These are phyloP conservation scores for Sebastes glaucus DNA, from an alignment of 2,797 vertebrate species.

Conservation along the genomic window DNA sequence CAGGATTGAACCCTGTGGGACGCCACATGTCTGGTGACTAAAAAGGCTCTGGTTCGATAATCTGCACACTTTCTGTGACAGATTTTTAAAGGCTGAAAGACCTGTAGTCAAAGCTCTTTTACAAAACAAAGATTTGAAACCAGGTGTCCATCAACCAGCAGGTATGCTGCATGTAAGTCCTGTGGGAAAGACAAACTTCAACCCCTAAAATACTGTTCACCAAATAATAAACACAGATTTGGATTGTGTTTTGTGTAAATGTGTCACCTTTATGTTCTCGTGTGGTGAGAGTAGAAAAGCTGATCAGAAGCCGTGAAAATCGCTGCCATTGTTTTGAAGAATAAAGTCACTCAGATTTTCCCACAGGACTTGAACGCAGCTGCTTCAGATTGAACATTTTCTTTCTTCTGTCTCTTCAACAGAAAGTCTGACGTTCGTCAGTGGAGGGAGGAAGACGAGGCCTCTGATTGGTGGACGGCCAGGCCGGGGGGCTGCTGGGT, in stretches of 20 bases:
- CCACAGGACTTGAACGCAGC: conserved; percentile 36
- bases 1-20: conserved; percentile 18
- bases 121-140: background rate
- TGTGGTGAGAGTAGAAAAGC: background rate
- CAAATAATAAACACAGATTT: background rate
- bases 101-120: background rate
- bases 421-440: conserved; percentile 59
- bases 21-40: background rate
- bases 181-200: background rate
- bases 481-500: conserved; percentile 86
- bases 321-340: background rate
- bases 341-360: background rate
- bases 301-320: background rate
- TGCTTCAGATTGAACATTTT: background rate
- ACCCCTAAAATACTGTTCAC: background rate
- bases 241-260: background rate
- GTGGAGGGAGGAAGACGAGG: conserved; percentile 89
- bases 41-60: background rate
- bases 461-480: conserved; percentile 89
- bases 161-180: background rate
- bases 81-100: background rate
- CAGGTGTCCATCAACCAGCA: background rate
- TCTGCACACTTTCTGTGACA: background rate
- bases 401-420: background rate
- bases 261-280: background rate